Evolutionary conservation across 2,888 invertebrate genomes (phyloP), one percentile per base, ranked within the genome.

Genomic region (Cylloceria caligata): DNA sequence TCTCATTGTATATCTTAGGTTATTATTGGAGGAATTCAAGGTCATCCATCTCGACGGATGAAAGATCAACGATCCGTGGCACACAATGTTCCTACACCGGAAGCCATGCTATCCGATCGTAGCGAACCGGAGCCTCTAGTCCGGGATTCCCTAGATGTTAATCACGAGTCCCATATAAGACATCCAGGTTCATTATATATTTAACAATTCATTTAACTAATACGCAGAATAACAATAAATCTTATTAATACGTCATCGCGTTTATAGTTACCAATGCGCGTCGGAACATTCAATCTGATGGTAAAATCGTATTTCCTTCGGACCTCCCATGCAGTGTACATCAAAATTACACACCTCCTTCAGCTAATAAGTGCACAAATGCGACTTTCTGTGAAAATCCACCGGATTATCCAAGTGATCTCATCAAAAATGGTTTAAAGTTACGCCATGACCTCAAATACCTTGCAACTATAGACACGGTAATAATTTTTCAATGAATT

Each of bases 361-460:
- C 57, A 1, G 83, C 73, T 13, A 83, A 87, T 1, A 21, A 7
- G 11, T 91, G 91, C 39, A 57, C 81, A 7, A 87, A 84, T 1
- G 55, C 81, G 0, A 90, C 89, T 0, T 91, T 84, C 68, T 91
- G 91, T 65, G 90, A 90, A 71, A 57, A 84, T 3, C 82, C 83
- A 3, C 34, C 77, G 4, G 45, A 82, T 30, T 91, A 91, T 81
- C 91, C 91, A 0, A 81, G 73, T n/a, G 82, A 88, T 2, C 67
- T 86, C 24, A 84, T 91, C 9, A 87, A 85, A 55, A 68, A 39
- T 13, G 87, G 87, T 9, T 64, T 91, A 7, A 80, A 76, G 24
- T 74, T 45, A n/a, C 87, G 88, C 57, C 71, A 76, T 13, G 88
- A 88, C 71, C 83, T 91, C 4, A 89, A 86, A 73, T 87, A 85